phyloP scores from a whole-genome alignment of 2,797 vertebrate genomes.

The Mus caroli region DNA sequence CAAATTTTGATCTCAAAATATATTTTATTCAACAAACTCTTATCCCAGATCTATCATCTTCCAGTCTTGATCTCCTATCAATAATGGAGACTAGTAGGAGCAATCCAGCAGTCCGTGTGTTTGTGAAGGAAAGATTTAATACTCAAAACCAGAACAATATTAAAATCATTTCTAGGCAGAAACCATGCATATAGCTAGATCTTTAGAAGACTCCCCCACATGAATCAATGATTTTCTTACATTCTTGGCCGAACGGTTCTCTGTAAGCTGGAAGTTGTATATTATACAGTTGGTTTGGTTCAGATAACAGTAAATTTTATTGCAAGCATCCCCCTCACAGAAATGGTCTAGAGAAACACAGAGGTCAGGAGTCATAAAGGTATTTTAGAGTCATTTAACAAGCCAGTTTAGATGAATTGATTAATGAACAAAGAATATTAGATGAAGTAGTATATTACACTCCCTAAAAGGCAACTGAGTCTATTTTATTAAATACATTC shows the following conservation, averaged over 20 bases:
- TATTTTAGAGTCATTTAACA: neutral
- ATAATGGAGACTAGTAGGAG: neutral
- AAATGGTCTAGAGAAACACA: neutral
- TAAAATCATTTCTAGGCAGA: neutral
- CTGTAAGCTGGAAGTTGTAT: neutral
- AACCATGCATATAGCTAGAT: fast-evolving
- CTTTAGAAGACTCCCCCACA: neutral
- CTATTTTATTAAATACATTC: conserved; percentile 13
- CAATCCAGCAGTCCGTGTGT: neutral
- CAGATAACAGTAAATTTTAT: neutral
- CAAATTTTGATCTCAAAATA: conserved; percentile 1
- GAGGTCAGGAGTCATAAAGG: neutral
- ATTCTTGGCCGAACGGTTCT: conserved; percentile 6
- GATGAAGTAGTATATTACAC: neutral
- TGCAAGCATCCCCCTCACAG: neutral
- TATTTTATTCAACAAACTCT: neutral
- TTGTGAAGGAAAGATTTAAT: neutral
- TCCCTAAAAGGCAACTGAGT: neutral
- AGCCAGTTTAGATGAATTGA: neutral
- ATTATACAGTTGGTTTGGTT: neutral
- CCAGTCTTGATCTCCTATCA: neutral
- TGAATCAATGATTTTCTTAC: neutral
- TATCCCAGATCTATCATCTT: neutral
- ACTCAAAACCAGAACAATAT: neutral
- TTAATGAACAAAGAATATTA: conserved; percentile 19